Conservation (phyloP, 2,888 invertebrate species). For the Vanessa cardui region DNA sequence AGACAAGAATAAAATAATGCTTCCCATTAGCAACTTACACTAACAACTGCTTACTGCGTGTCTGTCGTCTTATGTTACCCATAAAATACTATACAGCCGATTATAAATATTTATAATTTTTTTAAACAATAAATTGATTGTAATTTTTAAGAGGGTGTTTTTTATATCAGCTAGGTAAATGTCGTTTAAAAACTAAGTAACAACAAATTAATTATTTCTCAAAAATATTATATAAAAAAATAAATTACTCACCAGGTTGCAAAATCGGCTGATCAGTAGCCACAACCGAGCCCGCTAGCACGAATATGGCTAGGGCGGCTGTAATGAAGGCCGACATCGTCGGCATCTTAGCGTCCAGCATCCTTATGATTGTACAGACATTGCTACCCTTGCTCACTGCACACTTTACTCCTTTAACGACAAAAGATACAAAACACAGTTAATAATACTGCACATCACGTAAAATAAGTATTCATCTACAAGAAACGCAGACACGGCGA, state of each 20-base stretch:
- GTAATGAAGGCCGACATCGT: conserved; percentile 19
- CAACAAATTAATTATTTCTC: too few relatives aligned
- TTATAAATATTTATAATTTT: too few relatives aligned
- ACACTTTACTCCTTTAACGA: not conserved
- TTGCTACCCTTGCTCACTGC: not conserved
- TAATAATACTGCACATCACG: not conserved
- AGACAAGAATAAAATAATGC: too few relatives aligned
- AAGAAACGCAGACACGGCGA: not conserved
- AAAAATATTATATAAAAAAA: not conserved
- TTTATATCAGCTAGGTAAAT: too few relatives aligned
- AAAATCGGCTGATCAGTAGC: conserved; percentile 23
- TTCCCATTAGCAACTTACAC: too few relatives aligned
- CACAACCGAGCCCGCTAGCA: conserved; percentile 28
- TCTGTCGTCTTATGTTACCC: too few relatives aligned
- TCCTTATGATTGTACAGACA: conserved; percentile 7
- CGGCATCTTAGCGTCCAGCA: conserved; percentile 14
- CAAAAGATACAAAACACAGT: not conserved
- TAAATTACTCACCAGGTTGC: conserved; percentile 27
- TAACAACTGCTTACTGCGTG: too few relatives aligned
- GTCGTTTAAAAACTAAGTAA: too few relatives aligned
- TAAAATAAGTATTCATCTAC: not conserved
- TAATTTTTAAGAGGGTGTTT: too few relatives aligned
- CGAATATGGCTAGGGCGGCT: conserved; percentile 27
- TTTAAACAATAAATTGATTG: too few relatives aligned
- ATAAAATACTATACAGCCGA: too few relatives aligned